Evolutionary conservation across 2,113 vertebrate genomes (phyloP), one percentile per base, ranked within the genome.

Genomic region (Morphnarchus princeps): DNA sequence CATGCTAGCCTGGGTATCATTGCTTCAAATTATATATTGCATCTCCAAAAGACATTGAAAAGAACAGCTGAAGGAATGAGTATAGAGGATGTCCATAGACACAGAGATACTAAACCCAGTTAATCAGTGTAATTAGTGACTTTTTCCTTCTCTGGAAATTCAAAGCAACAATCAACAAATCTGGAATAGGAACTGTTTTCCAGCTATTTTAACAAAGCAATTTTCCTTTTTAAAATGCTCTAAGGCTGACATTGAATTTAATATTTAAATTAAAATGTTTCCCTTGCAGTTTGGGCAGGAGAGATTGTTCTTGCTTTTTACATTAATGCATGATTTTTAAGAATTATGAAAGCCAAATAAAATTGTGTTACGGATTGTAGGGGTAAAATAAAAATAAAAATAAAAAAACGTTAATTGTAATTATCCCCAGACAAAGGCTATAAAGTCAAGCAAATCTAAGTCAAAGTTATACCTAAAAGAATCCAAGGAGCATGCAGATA

Each of bases 381-480:
- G 16, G 15, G 26, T 73, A 66, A 93, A 89, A 89, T 58, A 45
- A 66, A 93, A 89, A 86, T 57, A 49, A 82, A 90, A 70, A 71
- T 38, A 83, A 82, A 90, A 70, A 71, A n/a, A 83, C 1, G 0
- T 25, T 25, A 58, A 77, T 42, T 83, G 63, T 34, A 94, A 95
- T 90, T 88, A 93, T 80, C 63, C 38, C 70, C 74, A 91, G 72
- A 89, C 59, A 93, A 90, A 89, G 77, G 65, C 31, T 73, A 57
- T 17, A 16, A 76, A 73, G 38, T 49, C 43, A 89, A 82, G 50
- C 15, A 91, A 93, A 69, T 85, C 5, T 74, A 65, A 78, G 19
- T 84, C 67, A 28, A 90, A 90, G 36, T 76, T 69, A 87, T 26
- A 88, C 32, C 29, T 77, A 62, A 80, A 97, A 67, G 70, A 96